Conservation (phyloP, 2,888 invertebrate species). For the Sinelater perroti region DNA sequence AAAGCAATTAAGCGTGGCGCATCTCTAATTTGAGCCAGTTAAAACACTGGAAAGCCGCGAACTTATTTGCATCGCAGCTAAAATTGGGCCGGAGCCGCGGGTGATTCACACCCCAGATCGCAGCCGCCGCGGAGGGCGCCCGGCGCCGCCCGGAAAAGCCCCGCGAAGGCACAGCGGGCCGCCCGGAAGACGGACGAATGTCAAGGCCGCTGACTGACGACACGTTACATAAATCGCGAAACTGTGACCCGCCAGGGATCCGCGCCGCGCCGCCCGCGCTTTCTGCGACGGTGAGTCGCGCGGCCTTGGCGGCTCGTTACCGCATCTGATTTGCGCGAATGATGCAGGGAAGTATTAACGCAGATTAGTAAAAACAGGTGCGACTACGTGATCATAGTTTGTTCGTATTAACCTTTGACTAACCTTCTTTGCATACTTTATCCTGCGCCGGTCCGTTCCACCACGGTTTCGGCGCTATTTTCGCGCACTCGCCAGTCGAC, state of each 20-base stretch:
- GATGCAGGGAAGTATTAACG: conserved; percentile 18
- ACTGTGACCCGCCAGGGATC: conserved; percentile 37
- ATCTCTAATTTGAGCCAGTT: background rate
- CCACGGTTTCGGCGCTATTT: conserved; percentile 21
- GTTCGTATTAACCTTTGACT: conserved; percentile 42
- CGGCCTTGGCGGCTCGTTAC: conserved; percentile 33
- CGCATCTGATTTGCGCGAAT: conserved; percentile 15
- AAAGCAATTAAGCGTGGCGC: conserved; percentile 9
- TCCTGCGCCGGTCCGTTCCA: conserved; percentile 3
- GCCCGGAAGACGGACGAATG: conserved; percentile 46
- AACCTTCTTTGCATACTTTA: conserved; percentile 38
- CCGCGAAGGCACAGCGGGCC: conserved; percentile 20
- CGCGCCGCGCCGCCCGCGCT: conserved; percentile 24
- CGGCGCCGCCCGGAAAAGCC: too few species aligned
- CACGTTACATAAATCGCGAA: conserved; percentile 29
- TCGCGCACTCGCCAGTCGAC: too few species aligned
- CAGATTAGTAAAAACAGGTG: conserved; percentile 37
- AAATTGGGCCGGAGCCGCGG: background rate
- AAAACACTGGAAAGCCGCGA: conserved; percentile 8
- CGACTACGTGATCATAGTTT: conserved; percentile 40
- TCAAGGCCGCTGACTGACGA: conserved; percentile 42
- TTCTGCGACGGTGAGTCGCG: conserved; percentile 27
- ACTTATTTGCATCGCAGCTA: conserved; percentile 11
- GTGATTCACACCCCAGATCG: conserved; percentile 13
- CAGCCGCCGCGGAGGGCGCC: too few species aligned